Conservation (phyloP, 2,113 vertebrate species). For the Cynopterus brachyotis region DNA sequence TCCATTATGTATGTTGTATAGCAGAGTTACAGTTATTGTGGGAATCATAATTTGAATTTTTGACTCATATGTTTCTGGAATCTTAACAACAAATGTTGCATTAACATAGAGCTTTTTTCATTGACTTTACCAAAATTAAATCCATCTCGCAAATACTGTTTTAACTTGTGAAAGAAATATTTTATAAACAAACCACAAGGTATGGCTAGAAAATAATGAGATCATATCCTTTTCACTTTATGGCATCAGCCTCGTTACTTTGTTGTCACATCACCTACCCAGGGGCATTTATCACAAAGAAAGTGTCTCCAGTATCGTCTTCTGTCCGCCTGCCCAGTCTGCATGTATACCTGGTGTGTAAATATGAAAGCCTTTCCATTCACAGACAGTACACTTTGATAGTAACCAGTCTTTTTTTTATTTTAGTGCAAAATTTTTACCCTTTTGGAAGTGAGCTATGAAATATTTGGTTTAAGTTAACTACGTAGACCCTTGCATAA, state of each 20-base stretch:
- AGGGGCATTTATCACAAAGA: background rate
- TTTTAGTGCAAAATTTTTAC: background rate
- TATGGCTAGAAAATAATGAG: background rate
- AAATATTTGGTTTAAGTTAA: background rate
- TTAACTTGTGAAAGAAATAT: conserved; percentile 49
- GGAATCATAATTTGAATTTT: conserved; percentile 70
- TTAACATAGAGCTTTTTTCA: conserved; percentile 45
- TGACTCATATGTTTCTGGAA: conserved; percentile 61
- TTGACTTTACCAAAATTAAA: conserved; percentile 58
- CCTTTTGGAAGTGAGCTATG: background rate
- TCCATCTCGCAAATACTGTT: conserved; percentile 36
- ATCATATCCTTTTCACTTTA: background rate
- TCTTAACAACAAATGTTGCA: conserved; percentile 61
- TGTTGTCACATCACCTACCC: background rate
- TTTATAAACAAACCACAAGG: conserved; percentile 38
- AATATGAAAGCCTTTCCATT: background rate
- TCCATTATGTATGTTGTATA: conserved; percentile 56
- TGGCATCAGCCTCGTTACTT: background rate
- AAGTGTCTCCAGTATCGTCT: background rate
- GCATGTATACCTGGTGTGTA: background rate
- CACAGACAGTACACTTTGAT: background rate
- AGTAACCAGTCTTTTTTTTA: background rate
- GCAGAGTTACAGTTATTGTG: conserved; percentile 67
- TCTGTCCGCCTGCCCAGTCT: background rate
- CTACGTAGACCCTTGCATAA: background rate